Evolutionary conservation across 2,888 invertebrate species (phyloP).

Genomic region (Philopedon plagiatum): DNA sequence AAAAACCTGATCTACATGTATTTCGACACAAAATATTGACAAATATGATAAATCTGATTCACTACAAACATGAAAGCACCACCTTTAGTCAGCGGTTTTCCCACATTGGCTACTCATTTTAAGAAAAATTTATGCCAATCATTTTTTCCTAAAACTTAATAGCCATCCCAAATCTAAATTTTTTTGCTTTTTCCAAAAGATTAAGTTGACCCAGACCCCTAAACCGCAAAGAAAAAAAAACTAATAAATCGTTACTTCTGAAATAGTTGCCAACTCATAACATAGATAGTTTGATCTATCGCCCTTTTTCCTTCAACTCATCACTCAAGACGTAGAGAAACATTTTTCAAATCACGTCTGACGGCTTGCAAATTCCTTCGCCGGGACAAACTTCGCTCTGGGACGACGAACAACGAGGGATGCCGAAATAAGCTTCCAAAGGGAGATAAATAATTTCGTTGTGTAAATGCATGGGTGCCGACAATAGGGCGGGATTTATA

Average conservation of each 20-base stretch:
- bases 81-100: no score
- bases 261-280: constrained; percentile 27
- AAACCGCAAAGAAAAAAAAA: constrained; percentile 27
- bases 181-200: neutral
- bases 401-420: constrained; percentile 19
- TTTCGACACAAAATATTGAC: no score
- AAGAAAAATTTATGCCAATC: no score
- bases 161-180: neutral
- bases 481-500: no score
- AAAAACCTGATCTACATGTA: no score
- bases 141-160: no score
- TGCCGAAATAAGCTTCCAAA: neutral
- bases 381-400: constrained; percentile 12
- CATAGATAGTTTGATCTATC: constrained; percentile 44
- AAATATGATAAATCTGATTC: no score
- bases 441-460: constrained; percentile 22
- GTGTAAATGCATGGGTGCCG: neutral
- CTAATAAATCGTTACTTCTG: constrained; percentile 29
- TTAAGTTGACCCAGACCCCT: constrained; percentile 13
- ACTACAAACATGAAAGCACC: no score
- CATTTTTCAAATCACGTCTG: constrained; percentile 47
- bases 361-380: constrained; percentile 44
- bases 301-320: constrained; percentile 39
- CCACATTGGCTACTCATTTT: no score
- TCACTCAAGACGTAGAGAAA: constrained; percentile 33